phyloP scores from a whole-genome alignment of 2,888 invertebrate species.

The Pterobdella sp. region DNA sequence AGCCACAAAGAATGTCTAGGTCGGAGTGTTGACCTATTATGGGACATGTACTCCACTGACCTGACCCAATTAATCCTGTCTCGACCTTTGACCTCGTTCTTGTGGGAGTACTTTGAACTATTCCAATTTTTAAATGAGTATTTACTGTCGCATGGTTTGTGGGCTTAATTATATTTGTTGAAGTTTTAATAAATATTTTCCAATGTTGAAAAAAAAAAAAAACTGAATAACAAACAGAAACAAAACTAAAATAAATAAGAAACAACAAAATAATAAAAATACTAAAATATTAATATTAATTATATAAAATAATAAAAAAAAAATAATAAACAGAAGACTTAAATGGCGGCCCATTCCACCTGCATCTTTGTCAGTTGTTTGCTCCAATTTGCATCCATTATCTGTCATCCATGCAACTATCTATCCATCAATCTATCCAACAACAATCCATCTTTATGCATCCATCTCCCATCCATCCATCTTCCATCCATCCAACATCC shows the following conservation, averaged over 20 bases:
- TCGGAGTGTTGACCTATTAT: neutral
- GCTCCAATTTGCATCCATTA: slow-evolving; percentile 24
- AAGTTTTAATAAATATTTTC: too few species aligned
- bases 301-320: neutral
- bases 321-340: slow-evolving; percentile 1
- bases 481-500: neutral
- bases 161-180: too few species aligned
- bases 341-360: neutral
- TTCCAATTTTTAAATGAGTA: slow-evolving; percentile 18
- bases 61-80: neutral
- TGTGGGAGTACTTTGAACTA: slow-evolving; percentile 21
- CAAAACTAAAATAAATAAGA: too few species aligned
- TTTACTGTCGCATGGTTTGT: slow-evolving; percentile 24
- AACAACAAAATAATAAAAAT: too few species aligned
- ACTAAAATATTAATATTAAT: too few species aligned
- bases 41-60: slow-evolving; percentile 17
- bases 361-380: slow-evolving; percentile 17
- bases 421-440: slow-evolving; percentile 16
- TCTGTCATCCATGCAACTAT: slow-evolving; percentile 18
- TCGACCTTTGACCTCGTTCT: neutral
- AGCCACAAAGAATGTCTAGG: neutral
- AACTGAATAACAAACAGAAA: too few species aligned
- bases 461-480: neutral
- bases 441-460: neutral
- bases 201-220: too few species aligned